Evolutionary conservation across 2,888 invertebrate species (phyloP), one percentile per base, ranked within the genome.

Genomic region (Ophioninae sp.): DNA sequence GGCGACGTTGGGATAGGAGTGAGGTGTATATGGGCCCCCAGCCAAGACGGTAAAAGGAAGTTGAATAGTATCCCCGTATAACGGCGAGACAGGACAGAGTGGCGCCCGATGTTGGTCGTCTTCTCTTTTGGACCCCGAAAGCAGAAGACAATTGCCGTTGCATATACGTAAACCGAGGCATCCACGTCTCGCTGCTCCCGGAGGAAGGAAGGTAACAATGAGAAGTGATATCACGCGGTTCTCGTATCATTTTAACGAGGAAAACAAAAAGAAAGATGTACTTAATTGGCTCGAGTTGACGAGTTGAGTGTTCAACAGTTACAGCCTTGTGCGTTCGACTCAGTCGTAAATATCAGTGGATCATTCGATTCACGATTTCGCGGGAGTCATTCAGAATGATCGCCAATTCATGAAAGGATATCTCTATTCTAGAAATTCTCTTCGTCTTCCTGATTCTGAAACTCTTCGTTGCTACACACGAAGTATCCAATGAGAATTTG

Each of bases 1-100:
- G 23, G 51, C 61, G 61, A 73, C 44, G 17, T 41, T 44, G 23
- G 69, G 58, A 59, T 69, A 63, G 39, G 39, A 37, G 22, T 44
- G 39, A 82, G 23, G 63, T 73, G 44, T 68, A 68, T 79, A 68
- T 72, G 81, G 84, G 84, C 80, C 65, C 23, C 13, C 68, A 74
- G 85, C 85, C 85, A 85, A 83, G 79, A 83, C 61, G 69, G 84
- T 85, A 84, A 85, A 85, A 72, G 59, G 71, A 61, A 80, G 80
- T 78, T 81, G 82, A 82, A 84, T 84, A 68, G 65, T 63, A 78
- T 82, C 56, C 9, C 17, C 77, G 82, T 77, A 74, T 64, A 74
- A 80, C 82, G 61, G 80, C 80, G 68, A 80, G 84, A 76, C 79
- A 84, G 79, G 82, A 82, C 84, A 63, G 71, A 79, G 67, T 78